phyloP scores from a whole-genome alignment of 2,113 vertebrate species.

The Ascaphus truei region DNA sequence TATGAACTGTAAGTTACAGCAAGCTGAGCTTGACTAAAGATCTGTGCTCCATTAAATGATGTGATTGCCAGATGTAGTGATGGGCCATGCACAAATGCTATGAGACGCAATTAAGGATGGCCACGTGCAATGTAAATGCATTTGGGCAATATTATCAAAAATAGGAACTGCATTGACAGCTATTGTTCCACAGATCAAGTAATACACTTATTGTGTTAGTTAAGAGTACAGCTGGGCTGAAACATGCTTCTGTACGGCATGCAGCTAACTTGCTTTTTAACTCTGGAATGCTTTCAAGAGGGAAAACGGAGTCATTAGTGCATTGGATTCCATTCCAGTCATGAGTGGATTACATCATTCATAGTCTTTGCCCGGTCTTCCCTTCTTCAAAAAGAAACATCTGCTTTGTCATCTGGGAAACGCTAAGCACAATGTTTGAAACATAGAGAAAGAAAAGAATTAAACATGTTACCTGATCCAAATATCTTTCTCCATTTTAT shows the following conservation, averaged over 20 bases:
- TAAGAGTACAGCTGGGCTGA: not conserved
- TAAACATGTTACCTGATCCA: too few relatives aligned
- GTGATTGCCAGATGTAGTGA: not conserved
- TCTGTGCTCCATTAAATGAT: conserved; percentile 1
- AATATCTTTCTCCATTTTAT: too few relatives aligned
- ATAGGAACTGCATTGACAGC: not conserved
- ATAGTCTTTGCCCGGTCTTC: conserved; percentile 38
- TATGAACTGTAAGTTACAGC: not conserved
- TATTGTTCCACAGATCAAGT: not conserved
- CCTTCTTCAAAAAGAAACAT: conserved; percentile 49
- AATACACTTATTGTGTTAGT: not conserved
- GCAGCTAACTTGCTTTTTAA: not conserved
- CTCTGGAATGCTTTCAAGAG: conserved; percentile 49
- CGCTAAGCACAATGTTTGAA: too few relatives aligned
- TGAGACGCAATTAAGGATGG: not conserved
- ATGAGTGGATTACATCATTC: conserved; percentile 47
- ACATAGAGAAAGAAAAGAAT: too few relatives aligned
- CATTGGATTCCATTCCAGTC: conserved; percentile 42
- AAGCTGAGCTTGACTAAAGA: not conserved
- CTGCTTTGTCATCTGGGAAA: conserved; percentile 55
- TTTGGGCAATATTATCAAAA: not conserved
- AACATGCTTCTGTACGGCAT: not conserved
- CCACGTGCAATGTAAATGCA: not conserved
- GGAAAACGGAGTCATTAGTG: conserved; percentile 45
- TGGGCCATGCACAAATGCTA: not conserved